A percentile compares a stretch with the other conserved stretches of the same genome.
phyloP scores from a whole-genome alignment of 2,113 vertebrate species.

The Danionella cerebrum region DNA sequence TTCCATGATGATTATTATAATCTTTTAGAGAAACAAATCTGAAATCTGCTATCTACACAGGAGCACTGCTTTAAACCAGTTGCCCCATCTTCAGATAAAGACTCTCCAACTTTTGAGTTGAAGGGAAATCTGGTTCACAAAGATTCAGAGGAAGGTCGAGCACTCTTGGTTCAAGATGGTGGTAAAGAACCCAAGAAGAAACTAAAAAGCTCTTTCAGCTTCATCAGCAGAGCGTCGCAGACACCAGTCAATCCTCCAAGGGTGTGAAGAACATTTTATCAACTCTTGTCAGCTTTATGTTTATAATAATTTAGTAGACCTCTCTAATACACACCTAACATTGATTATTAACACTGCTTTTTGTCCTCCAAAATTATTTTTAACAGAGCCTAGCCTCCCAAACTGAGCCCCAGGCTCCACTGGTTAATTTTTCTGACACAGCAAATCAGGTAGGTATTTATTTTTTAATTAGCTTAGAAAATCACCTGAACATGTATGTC shows the following conservation, averaged over 20 bases:
- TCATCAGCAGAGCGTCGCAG: slow-evolving; percentile 77
- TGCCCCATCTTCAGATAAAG: slow-evolving; percentile 73
- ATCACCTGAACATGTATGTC: not conserved
- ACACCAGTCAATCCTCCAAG: slow-evolving; percentile 70
- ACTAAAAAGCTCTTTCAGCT: slow-evolving; percentile 87
- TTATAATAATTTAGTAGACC: too few relatives aligned
- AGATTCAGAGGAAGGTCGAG: slow-evolving; percentile 84
- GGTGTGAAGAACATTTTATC: slow-evolving; percentile 71
- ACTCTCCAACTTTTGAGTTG: slow-evolving; percentile 71
- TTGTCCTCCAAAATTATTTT: not conserved
- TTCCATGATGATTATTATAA: not conserved
- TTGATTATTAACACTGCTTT: not conserved
- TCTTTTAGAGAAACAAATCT: not conserved
- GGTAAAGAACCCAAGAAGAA: slow-evolving; percentile 35
- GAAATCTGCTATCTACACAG: slow-evolving; percentile 52
- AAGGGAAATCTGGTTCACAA: slow-evolving; percentile 76
- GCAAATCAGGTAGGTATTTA: slow-evolving; percentile 75
- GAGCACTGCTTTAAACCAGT: slow-evolving; percentile 71
- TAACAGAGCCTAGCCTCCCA: slow-evolving; percentile 77
- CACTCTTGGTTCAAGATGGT: slow-evolving; percentile 60
- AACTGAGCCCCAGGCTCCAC: slow-evolving; percentile 72
- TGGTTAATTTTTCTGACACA: slow-evolving; percentile 69
- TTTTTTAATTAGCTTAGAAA: not conserved
- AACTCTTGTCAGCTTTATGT: not conserved
- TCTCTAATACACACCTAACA: too few relatives aligned